These are phyloP conservation scores for Teleiodes luculella DNA, from an alignment of 2,888 invertebrate species.

Conservation along the genomic window DNA sequence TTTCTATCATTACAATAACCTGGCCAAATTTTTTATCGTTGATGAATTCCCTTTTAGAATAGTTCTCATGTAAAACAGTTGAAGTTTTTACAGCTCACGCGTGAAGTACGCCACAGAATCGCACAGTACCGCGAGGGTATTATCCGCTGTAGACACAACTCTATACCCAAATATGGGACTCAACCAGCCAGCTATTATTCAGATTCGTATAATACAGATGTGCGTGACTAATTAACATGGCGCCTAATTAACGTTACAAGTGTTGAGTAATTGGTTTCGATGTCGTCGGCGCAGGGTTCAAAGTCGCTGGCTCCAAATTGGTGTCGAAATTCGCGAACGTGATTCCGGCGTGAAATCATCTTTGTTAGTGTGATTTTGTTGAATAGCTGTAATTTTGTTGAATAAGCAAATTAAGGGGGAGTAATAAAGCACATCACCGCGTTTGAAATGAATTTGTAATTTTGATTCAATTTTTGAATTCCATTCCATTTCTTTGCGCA, in stretches of 20 bases:
- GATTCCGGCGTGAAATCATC: slow-evolving; percentile 26
- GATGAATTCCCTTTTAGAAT: too few species aligned
- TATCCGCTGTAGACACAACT: not conserved
- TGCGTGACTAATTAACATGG: slow-evolving; percentile 38
- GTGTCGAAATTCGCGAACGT: slow-evolving; percentile 32
- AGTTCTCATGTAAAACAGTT: too few species aligned
- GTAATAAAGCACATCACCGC: not conserved
- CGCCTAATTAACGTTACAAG: slow-evolving; percentile 61
- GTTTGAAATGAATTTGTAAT: not conserved
- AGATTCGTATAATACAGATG: slow-evolving; percentile 34
- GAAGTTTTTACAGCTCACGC: too few species aligned
- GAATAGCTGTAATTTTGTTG: slow-evolving; percentile 14
- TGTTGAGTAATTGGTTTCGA: slow-evolving; percentile 56
- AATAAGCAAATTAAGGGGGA: slow-evolving; percentile 15
- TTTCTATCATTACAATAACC: too few species aligned
- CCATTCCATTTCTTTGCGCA: not conserved
- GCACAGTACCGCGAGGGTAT: too few species aligned
- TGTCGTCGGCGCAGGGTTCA: slow-evolving; percentile 36
- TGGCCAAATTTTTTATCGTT: too few species aligned
- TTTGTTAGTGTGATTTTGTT: slow-evolving; percentile 23
- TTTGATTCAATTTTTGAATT: not conserved
- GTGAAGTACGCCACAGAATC: too few species aligned
- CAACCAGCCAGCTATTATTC: not conserved
- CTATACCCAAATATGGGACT: not conserved
- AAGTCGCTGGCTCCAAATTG: slow-evolving; percentile 36